Conservation (phyloP, 1,140 invertebrate genomes). For the Vollenhovia emeryi region DNA sequence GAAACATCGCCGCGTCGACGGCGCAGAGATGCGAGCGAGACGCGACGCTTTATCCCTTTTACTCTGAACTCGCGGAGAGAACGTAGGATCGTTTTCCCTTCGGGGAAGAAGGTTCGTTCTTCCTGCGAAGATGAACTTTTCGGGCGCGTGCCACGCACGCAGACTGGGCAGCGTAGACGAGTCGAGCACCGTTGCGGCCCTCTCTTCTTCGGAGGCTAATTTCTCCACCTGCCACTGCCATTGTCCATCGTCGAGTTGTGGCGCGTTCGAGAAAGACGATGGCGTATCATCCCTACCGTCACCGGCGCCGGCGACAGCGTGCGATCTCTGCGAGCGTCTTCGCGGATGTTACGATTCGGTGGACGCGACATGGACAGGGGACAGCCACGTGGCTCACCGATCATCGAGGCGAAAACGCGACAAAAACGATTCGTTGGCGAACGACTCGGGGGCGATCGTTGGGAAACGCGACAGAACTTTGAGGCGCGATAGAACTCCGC, state of each 20-base stretch:
- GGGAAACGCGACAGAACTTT: constrained; percentile 16
- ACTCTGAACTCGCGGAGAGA: constrained; percentile 25
- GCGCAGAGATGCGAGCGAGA: constrained; percentile 25
- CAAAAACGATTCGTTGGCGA: background rate
- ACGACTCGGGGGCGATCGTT: background rate
- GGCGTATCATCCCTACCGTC: background rate
- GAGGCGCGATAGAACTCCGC: constrained; percentile 24
- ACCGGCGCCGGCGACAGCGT: background rate
- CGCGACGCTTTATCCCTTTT: background rate
- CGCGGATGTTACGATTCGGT: constrained; percentile 10
- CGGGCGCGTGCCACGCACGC: constrained; percentile 48
- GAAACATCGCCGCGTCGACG: background rate
- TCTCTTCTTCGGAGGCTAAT: constrained; percentile 10
- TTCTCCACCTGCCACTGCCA: constrained; percentile 23
- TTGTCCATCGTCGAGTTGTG: background rate
- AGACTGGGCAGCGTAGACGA: constrained; percentile 13
- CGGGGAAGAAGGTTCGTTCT: background rate
- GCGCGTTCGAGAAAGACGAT: background rate
- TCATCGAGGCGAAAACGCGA: constrained; percentile 15
- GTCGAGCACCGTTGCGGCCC: background rate
- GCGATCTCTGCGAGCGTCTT: constrained; percentile 64
- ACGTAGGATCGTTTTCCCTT: background rate
- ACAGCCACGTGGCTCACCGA: background rate
- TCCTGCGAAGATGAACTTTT: constrained; percentile 36
- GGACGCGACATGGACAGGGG: constrained; percentile 15